These are phyloP conservation scores for Spheniscus mendiculus DNA, from an alignment of 2,113 vertebrate genomes.

Conservation along the genomic window DNA sequence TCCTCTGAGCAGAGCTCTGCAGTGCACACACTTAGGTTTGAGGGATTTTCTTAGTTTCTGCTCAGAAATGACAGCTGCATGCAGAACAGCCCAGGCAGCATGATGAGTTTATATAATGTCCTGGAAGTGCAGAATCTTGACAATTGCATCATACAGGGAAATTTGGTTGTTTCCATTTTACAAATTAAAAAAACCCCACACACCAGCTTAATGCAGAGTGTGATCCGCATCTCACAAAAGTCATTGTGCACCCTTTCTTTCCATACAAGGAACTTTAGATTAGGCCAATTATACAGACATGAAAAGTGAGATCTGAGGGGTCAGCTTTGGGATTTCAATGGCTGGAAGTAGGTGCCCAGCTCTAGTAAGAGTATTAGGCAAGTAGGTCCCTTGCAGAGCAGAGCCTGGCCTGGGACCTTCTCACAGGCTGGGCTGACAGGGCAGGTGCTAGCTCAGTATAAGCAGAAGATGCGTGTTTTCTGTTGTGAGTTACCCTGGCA, in stretches of 20 bases:
- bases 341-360: background rate
- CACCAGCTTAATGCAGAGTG: background rate
- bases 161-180: background rate
- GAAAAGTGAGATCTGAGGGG: background rate
- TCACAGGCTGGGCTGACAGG: background rate
- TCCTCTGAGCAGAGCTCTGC: background rate
- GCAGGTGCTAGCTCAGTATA: background rate
- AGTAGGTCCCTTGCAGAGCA: fast-evolving
- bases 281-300: background rate
- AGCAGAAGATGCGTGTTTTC: fast-evolving
- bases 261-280: background rate
- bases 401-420: background rate
- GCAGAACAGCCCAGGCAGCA: background rate
- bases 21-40: background rate
- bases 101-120: background rate
- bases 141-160: background rate
- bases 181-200: background rate
- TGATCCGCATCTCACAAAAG: background rate
- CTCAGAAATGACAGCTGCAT: background rate
- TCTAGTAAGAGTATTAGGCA: background rate
- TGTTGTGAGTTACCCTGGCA: background rate
- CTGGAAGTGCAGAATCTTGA: background rate
- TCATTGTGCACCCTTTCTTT: background rate
- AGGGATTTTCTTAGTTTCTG: conserved; percentile 25
- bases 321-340: background rate